Base-by-base conservation (phyloP, 1,140 invertebrate genomes). In the Maconellicoccus hirsutus region DNA sequence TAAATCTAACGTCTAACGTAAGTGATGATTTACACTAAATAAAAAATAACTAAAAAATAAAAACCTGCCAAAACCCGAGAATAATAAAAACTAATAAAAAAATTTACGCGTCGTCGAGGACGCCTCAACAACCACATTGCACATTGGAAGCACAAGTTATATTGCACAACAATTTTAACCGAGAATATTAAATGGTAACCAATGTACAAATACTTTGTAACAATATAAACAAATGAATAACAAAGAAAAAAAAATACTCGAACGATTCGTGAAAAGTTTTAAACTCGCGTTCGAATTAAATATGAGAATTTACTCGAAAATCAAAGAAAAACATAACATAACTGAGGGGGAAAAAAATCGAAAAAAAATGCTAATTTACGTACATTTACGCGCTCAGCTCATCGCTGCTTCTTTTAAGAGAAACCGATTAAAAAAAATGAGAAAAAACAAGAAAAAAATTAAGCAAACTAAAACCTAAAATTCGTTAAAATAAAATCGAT, bases 131-230 rank as follows among this genome's bases (percentile, higher is more conserved):
- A 52, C 3, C 42, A 23, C 22, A 66, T 66, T 66, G 61, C 61
- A 66, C 61, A 66, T 66, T 66, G 61, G 61, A 66, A 66, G 61
- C 61, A 66, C 22, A 26, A 66, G 25, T 25, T 4, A 16, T 66
- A 66, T 66, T 66, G 61, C 61, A 66, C 61, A 66, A 66, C 61
- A 22, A 23, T 22, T 26, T 59, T 59, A 14, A 66, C 10, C 25
- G 61, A 66, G 22, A 66, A 23, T 66, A 59, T 59, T 6, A 7
- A 19, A 66, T 10, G 61, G 61, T 66, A 66, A 66, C 61, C 61
- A 23, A 66, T 66, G 61, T 66, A 66, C 61, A 66, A 66, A 52
- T 52, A 52, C 6, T 52, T 19, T 16, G 42, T 16, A 52, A 33
- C 42, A 16, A 16, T 52, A 52, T 38, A 52, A 16, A 52, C n/a